Evolutionary conservation across 2,888 invertebrate genomes (phyloP).

Genomic region (Dinocampus coccinellae): DNA sequence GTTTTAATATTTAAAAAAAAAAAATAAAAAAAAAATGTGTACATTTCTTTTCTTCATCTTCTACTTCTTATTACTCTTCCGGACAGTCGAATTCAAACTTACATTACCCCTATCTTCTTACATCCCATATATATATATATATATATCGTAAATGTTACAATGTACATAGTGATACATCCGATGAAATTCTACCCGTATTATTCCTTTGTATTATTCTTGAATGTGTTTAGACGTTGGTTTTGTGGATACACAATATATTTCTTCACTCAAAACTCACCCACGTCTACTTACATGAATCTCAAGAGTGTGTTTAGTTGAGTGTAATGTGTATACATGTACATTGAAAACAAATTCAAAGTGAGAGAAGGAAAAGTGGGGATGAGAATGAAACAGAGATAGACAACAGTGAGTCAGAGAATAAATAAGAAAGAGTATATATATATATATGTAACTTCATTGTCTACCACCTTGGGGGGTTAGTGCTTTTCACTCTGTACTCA

Average conservation of each 20-base stretch:
- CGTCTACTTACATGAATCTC: constrained; percentile 18
- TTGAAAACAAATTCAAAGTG: constrained; percentile 15
- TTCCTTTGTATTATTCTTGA: constrained; percentile 19
- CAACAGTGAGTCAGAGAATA: too few species aligned
- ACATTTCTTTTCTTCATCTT: neutral
- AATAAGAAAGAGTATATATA: too few species aligned
- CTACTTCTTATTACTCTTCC: neutral
- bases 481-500: neutral
- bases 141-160: neutral
- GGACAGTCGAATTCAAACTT: neutral
- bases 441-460: constrained; percentile 16
- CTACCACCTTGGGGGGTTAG: constrained; percentile 17
- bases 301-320: constrained; percentile 3
- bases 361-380: neutral
- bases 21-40: too few species aligned
- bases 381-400: neutral
- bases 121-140: neutral
- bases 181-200: constrained; percentile 10
- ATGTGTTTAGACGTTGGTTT: constrained; percentile 14
- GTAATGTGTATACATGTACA: neutral
- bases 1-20: too few species aligned
- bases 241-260: constrained; percentile 14
- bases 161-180: neutral
- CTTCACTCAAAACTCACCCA: constrained; percentile 6
- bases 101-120: neutral